A percentile compares a stretch with the other conserved stretches of the same genome.
Conservation (phyloP, 2,113 vertebrate species). For the Suncus etruscus region DNA sequence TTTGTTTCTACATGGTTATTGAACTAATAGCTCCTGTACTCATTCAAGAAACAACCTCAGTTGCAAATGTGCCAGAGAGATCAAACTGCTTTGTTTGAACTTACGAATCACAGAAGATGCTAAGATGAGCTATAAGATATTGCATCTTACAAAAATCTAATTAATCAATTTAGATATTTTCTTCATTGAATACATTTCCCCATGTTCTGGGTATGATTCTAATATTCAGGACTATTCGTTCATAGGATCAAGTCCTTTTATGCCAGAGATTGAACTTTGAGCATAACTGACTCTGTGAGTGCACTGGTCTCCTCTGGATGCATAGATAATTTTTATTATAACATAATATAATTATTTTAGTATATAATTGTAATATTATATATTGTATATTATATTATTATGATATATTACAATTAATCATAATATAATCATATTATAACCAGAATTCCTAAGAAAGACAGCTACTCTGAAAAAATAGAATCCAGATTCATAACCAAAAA, state of each 20-base stretch:
- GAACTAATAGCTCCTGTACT: neutral
- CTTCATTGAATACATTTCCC: neutral
- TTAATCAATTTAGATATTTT: neutral
- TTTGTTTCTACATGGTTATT: neutral
- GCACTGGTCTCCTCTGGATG: neutral
- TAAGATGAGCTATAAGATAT: neutral
- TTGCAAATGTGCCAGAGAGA: neutral
- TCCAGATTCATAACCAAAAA: neutral
- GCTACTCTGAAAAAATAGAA: neutral
- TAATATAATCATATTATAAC: neutral
- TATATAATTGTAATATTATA: too few species aligned
- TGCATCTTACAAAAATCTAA: neutral
- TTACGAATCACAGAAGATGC: constrained; percentile 24
- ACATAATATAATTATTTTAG: too few species aligned
- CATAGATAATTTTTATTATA: too few species aligned
- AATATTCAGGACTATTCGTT: neutral
- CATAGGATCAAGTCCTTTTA: neutral
- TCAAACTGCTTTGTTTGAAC: neutral
- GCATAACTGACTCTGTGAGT: too few species aligned
- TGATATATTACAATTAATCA: too few species aligned
- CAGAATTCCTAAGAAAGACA: neutral
- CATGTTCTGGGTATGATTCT: neutral
- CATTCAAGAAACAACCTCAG: neutral
- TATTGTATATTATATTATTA: too few species aligned
- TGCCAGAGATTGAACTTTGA: neutral